Conservation (phyloP, 2,113 vertebrate genomes). For the Struthidea cinerea region DNA sequence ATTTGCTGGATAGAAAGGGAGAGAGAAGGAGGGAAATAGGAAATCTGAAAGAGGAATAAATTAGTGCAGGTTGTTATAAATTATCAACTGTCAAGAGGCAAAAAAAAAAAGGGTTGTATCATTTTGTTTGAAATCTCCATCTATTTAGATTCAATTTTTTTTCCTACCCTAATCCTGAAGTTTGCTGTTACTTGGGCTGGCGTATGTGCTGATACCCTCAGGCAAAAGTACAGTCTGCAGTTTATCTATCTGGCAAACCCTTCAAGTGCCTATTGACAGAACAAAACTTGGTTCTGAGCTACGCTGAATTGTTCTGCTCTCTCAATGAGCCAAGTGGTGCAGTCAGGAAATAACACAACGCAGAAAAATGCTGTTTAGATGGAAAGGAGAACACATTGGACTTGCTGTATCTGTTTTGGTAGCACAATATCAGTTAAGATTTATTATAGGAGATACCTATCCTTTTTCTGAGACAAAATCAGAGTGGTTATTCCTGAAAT, state of each 20-base stretch:
- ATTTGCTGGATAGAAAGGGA: neutral
- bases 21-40: neutral
- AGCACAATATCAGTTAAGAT: neutral
- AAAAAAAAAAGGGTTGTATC: neutral
- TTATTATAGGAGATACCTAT: neutral
- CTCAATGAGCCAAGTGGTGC: neutral
- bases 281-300: neutral
- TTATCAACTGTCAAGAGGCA: neutral
- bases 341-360: neutral
- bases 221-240: neutral
- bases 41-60: neutral
- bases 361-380: neutral
- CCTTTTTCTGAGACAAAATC: neutral
- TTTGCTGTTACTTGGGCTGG: neutral
- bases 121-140: neutral
- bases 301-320: neutral
- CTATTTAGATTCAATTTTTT: neutral
- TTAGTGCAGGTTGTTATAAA: neutral
- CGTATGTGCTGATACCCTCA: neutral
- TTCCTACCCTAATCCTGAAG: neutral
- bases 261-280: neutral
- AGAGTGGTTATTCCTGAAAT: neutral
- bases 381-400: neutral
- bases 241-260: neutral
- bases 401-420: neutral